Evolutionary conservation across 2,113 vertebrate genomes (phyloP).

Genomic region (Falco punctatus): DNA sequence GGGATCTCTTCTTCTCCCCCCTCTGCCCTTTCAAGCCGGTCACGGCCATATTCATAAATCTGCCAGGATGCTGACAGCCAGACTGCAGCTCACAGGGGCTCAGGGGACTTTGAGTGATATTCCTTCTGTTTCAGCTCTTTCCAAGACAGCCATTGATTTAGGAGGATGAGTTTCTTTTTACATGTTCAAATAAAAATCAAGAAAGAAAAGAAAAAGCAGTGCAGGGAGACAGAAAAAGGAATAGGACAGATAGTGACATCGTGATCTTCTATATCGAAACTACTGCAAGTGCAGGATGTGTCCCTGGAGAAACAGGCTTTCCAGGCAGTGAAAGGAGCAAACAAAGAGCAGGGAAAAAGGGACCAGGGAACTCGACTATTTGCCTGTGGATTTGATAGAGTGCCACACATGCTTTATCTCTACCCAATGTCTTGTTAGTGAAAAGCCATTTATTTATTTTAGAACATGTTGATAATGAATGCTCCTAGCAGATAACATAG

Average conservation of each 20-base stretch:
- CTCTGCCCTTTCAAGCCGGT: slow-evolving; percentile 60
- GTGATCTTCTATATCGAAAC: neutral
- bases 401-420: slow-evolving; percentile 46
- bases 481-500: slow-evolving; percentile 54
- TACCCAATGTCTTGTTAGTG: slow-evolving; percentile 23
- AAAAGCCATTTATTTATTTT: slow-evolving; percentile 60
- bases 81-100: slow-evolving; percentile 45
- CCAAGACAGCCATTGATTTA: slow-evolving; percentile 51
- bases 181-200: neutral
- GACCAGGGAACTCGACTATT: neutral
- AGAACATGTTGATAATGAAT: slow-evolving; percentile 47
- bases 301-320: slow-evolving; percentile 20
- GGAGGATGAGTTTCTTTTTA: slow-evolving; percentile 16
- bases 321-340: neutral
- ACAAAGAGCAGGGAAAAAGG: slow-evolving; percentile 35
- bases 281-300: neutral
- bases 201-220: neutral
- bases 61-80: slow-evolving; percentile 64
- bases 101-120: slow-evolving; percentile 59
- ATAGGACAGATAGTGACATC: neutral
- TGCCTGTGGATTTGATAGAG: neutral
- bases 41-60: slow-evolving; percentile 65
- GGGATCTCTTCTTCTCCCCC: slow-evolving; percentile 46
- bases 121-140: slow-evolving; percentile 64
- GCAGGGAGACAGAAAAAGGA: neutral